phyloP scores from a whole-genome alignment of 2,797 vertebrate genomes.

The Anniella stebbinsi region DNA sequence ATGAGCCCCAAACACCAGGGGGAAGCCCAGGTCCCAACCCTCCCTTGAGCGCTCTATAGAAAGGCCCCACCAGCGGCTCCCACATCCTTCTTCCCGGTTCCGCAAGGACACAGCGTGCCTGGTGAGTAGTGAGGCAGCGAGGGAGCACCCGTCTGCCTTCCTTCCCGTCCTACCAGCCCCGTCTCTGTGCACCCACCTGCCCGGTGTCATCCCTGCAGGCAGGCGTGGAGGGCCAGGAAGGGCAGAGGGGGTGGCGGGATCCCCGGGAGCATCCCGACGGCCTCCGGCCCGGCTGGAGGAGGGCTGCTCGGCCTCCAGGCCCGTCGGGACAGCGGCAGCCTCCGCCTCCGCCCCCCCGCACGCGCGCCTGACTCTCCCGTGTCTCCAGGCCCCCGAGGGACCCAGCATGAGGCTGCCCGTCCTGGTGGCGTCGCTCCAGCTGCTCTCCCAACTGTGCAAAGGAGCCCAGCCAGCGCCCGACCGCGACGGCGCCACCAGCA shows the following conservation, averaged over 20 bases:
- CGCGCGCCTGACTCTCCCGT: background rate
- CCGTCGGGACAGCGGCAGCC: background rate
- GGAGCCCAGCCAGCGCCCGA: background rate
- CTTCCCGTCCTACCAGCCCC: slow-evolving; percentile 31
- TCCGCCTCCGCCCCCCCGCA: too few species aligned
- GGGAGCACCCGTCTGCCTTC: slow-evolving; percentile 7
- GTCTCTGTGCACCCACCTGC: background rate
- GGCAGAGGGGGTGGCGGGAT: background rate
- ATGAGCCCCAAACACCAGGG: too few species aligned
- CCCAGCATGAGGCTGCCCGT: slow-evolving; percentile 58
- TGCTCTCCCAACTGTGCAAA: slow-evolving; percentile 41
- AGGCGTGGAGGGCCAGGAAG: too few species aligned
- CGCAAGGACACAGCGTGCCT: slow-evolving; percentile 33
- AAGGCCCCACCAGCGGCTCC: slow-evolving; percentile 64
- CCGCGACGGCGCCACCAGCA: background rate
- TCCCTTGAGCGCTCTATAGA: slow-evolving; percentile 83
- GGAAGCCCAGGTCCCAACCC: too few species aligned
- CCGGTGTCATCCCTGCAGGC: slow-evolving; percentile 11
- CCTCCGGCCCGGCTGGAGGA: too few species aligned
- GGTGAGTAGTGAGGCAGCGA: background rate
- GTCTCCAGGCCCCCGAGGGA: slow-evolving; percentile 21
- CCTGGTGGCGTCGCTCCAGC: slow-evolving; percentile 52
- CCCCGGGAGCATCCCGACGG: too few species aligned
- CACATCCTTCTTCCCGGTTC: background rate
- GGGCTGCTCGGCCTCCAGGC: background rate